Percentiles rank a stretch among this genome's conserved stretches.
These are phyloP conservation scores for Hydra vulgaris DNA, from an alignment of 30 jellyfish, hydroid and myxozoan genomes.

Conservation along the genomic window DNA sequence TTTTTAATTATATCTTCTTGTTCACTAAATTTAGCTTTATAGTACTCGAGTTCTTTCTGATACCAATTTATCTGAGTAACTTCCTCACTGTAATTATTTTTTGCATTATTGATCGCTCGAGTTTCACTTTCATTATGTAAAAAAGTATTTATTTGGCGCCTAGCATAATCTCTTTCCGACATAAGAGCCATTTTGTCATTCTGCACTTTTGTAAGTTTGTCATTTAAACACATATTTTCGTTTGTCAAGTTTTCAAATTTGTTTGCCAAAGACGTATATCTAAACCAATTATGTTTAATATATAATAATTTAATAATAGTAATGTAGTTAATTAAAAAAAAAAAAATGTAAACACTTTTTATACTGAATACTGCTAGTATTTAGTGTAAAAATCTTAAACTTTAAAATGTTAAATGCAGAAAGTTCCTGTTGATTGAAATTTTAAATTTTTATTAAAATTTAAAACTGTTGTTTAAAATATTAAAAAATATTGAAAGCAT, in stretches of 20 bases:
- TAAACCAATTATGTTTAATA: not conserved
- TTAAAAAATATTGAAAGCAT: too few species aligned
- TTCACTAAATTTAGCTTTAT: not conserved
- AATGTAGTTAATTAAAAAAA: too few species aligned
- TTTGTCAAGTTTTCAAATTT: not conserved
- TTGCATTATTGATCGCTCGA: not conserved
- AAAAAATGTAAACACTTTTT: too few species aligned
- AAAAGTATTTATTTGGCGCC: constrained; percentile 9
- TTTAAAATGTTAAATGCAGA: too few species aligned
- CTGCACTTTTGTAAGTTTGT: constrained; percentile 31
- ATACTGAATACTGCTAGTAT: too few species aligned
- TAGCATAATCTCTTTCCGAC: constrained; percentile 27
- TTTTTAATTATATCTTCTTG: constrained; percentile 28
- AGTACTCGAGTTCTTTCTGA: not conserved
- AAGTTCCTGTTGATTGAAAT: too few species aligned
- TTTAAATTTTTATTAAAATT: too few species aligned
- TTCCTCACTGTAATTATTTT: not conserved
- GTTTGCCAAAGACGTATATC: constrained; percentile 1
- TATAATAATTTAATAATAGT: too few species aligned
- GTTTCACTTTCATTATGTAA: not conserved
- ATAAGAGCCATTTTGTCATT: constrained; percentile 33
- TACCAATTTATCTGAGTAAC: not conserved
- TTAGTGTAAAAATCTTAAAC: too few species aligned
- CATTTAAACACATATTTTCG: constrained; percentile 52
- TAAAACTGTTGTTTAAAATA: too few species aligned